Evolutionary conservation across 2,888 invertebrate species (phyloP).

Genomic region (Octonoba sinensis): DNA sequence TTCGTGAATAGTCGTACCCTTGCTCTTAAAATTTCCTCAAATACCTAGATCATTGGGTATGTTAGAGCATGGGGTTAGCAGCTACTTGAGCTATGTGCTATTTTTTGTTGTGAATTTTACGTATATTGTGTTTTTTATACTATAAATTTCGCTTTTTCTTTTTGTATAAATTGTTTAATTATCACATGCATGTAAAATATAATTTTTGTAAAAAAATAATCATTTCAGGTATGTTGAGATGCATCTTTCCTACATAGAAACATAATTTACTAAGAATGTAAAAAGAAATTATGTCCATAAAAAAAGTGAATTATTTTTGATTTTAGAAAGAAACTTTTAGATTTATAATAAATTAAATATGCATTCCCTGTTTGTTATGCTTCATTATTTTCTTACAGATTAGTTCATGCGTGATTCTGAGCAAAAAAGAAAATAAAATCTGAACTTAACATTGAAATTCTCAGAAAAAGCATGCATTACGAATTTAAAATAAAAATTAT

Average conservation of each 20-base stretch:
- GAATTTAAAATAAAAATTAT: too few species aligned
- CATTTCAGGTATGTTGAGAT: conserved; percentile 2
- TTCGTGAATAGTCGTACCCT: neutral
- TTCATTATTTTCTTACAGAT: conserved; percentile 5
- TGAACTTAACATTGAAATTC: too few species aligned
- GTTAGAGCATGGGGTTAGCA: conserved; percentile 19
- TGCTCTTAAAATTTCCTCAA: conserved; percentile 18
- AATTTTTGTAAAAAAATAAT: conserved; percentile 1
- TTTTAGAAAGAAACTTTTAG: conserved; percentile 38
- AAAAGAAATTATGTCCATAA: conserved; percentile 17
- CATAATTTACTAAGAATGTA: neutral
- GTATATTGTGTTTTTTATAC: conserved; percentile 43
- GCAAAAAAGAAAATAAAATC: too few species aligned
- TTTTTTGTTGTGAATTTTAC: conserved; percentile 19
- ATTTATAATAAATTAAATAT: conserved; percentile 29
- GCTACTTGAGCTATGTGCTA: conserved; percentile 22
- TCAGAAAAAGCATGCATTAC: too few species aligned
- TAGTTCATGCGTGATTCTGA: too few species aligned
- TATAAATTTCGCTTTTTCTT: conserved; percentile 34
- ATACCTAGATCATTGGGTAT: neutral
- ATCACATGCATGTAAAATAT: neutral
- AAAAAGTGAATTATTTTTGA: conserved; percentile 46
- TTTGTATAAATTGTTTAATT: conserved; percentile 31
- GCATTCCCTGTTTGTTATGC: conserved; percentile 22
- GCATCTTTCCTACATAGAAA: neutral